Percentiles rank a stretch among this genome's conserved stretches.
phyloP scores from a whole-genome alignment of 2,888 invertebrate genomes.

The Lasioglossum morio region DNA sequence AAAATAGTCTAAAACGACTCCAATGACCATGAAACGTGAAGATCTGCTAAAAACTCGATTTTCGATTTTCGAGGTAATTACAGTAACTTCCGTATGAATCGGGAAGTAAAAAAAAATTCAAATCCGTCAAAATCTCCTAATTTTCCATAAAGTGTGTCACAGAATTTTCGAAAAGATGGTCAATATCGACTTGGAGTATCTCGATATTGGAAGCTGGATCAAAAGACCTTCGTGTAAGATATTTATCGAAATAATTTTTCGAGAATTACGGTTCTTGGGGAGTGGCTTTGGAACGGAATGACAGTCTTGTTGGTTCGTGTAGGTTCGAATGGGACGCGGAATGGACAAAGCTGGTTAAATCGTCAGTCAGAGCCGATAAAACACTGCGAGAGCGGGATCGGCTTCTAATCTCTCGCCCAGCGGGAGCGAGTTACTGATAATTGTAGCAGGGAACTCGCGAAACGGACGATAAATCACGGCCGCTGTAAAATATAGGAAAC shows the following conservation, averaged over 20 bases:
- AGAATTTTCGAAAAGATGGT: neutral
- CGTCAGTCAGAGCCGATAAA: constrained; percentile 65
- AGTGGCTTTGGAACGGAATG: neutral
- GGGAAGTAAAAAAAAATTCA: too few species aligned
- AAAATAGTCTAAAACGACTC: too few species aligned
- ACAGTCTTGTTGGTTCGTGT: constrained; percentile 18
- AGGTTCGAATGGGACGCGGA: constrained; percentile 42
- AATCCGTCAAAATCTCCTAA: too few species aligned
- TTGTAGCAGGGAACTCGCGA: constrained; percentile 70
- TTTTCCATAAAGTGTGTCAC: neutral
- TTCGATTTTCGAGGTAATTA: too few species aligned
- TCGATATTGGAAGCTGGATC: neutral
- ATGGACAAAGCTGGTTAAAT: constrained; percentile 58
- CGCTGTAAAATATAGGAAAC: constrained; percentile 77
- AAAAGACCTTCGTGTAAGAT: neutral
- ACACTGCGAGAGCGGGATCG: constrained; percentile 55
- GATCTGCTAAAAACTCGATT: too few species aligned
- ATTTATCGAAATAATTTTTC: neutral
- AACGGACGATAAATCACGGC: constrained; percentile 76
- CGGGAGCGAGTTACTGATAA: constrained; percentile 72
- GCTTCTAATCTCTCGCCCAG: constrained; percentile 70
- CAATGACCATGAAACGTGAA: too few species aligned
- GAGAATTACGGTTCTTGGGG: neutral
- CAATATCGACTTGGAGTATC: neutral
- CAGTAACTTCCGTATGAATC: too few species aligned